phyloP scores from a whole-genome alignment of 2,797 vertebrate genomes.

The Heterohyrax brucei region DNA sequence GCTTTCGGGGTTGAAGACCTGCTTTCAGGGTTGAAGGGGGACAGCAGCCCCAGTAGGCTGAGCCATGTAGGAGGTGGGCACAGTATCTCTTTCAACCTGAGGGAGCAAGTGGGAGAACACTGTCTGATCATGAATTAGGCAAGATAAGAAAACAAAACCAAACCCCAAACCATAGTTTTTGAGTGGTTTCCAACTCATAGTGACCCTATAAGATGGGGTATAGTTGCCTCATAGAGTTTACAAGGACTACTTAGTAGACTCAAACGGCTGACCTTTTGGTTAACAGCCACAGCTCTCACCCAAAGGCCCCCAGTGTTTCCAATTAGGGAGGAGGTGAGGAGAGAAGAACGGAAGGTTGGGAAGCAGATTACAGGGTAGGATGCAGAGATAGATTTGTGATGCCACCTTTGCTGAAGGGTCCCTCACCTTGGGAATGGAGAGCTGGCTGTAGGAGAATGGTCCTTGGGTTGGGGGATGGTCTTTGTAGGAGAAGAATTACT shows the following conservation, averaged over 20 bases:
- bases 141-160: too few species aligned
- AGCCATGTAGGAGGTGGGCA: fast-evolving
- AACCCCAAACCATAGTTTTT: too few species aligned
- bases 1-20: not conserved
- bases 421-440: too few species aligned
- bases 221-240: too few species aligned
- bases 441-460: not conserved
- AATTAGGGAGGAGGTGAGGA: not conserved
- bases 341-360: fast-evolving
- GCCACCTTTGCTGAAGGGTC: not conserved
- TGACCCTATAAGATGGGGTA: too few species aligned
- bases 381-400: not conserved
- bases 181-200: too few species aligned
- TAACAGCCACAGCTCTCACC: too few species aligned
- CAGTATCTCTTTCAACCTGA: fast-evolving
- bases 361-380: not conserved
- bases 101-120: not conserved
- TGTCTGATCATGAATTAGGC: fast-evolving
- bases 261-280: too few species aligned
- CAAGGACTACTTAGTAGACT: too few species aligned
- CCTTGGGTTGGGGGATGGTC: too few species aligned
- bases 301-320: too few species aligned
- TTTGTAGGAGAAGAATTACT: fast-evolving
- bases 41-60: not conserved
- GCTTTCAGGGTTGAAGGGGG: not conserved